Evolutionary conservation across 1,140 invertebrate species (phyloP), one percentile per base, ranked within the genome.

Genomic region (Zaprionus taronus): DNA sequence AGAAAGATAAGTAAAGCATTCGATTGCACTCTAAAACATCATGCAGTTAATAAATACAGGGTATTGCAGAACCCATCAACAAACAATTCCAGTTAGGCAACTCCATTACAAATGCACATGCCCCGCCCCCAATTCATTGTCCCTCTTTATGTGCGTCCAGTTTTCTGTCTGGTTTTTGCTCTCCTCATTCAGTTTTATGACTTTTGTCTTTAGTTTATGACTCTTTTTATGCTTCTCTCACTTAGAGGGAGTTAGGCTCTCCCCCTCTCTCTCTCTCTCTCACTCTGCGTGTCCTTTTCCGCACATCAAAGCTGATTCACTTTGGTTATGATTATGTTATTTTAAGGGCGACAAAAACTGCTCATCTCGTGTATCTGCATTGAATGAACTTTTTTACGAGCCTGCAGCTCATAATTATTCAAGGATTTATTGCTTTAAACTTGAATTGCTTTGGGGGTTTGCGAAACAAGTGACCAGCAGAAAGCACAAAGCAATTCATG

Each of bases 131-230:
- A 31, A 34, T 34, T 9, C 31, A 11, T 34, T 34, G 49, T 49
- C 28, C 38, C 31, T 34, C 9, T 34, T 34, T 34, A 34, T 34
- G 31, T 41, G n/a, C 12, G 58, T 65, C 61, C 53, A 41, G 49
- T 34, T 67, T 70, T 11, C 79, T 41, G 47, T 58, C 72, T 61
- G 47, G n/a, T 47, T 47, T 47, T 47, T 47, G 41, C 41, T 44
- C 60, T 49, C 20, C 55, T 41, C 57, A 65, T 65, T 65, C 34
- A 24, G 67, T 78, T 77, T 79, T 81, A 84, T 67, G 68, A 72
- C 71, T 71, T 70, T 81, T 64, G 55, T 78, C 76, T 69, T 72
- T 67, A 72, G 79, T 81, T 85, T 85, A 85, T 76, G 82, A 55
- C 79, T 56, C 56, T 68, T 83, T 84, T 80, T 84, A 79, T 62